A percentile compares a stretch with the other conserved stretches of the same genome.
These are phyloP conservation scores for Drosophila dives DNA, from an alignment of 2,888 invertebrate genomes.

Conservation along the genomic window DNA sequence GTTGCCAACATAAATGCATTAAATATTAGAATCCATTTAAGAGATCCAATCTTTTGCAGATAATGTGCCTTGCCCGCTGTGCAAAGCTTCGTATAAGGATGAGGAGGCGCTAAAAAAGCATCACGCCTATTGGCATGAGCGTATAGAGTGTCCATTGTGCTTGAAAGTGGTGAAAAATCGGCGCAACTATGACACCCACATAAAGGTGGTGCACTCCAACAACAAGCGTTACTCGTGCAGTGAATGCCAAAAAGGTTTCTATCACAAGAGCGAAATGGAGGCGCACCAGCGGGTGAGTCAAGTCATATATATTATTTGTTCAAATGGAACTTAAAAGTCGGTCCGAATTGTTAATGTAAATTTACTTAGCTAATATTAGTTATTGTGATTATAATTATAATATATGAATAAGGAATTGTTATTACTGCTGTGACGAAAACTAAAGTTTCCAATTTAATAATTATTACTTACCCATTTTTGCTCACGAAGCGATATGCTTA, in stretches of 20 bases:
- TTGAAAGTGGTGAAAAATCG: slow-evolving; percentile 77
- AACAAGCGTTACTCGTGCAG: slow-evolving; percentile 79
- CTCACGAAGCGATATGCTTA: not conserved
- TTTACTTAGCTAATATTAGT: too few species aligned
- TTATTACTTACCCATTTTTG: not conserved
- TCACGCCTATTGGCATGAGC: slow-evolving; percentile 72
- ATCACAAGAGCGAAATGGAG: slow-evolving; percentile 81
- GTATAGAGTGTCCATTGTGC: slow-evolving; percentile 75
- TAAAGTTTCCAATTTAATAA: not conserved
- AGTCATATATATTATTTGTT: not conserved
- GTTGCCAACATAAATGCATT: slow-evolving; percentile 9
- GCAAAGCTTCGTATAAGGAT: slow-evolving; percentile 70
- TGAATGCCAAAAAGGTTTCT: slow-evolving; percentile 82
- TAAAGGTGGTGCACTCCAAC: slow-evolving; percentile 79
- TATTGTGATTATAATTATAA: too few species aligned
- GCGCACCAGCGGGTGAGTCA: slow-evolving; percentile 70
- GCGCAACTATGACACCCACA: slow-evolving; percentile 78
- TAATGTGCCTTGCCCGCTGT: slow-evolving; percentile 70
- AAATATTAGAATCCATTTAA: not conserved
- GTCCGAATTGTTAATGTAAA: not conserved
- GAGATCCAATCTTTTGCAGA: slow-evolving; percentile 43
- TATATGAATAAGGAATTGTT: not conserved
- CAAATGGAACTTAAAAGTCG: not conserved
- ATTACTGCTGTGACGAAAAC: not conserved
- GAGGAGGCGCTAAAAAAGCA: slow-evolving; percentile 75